A percentile compares a stretch with the other conserved stretches of the same genome.
phyloP scores from a whole-genome alignment of 2,113 vertebrate species.

The Ptyas mucosa region DNA sequence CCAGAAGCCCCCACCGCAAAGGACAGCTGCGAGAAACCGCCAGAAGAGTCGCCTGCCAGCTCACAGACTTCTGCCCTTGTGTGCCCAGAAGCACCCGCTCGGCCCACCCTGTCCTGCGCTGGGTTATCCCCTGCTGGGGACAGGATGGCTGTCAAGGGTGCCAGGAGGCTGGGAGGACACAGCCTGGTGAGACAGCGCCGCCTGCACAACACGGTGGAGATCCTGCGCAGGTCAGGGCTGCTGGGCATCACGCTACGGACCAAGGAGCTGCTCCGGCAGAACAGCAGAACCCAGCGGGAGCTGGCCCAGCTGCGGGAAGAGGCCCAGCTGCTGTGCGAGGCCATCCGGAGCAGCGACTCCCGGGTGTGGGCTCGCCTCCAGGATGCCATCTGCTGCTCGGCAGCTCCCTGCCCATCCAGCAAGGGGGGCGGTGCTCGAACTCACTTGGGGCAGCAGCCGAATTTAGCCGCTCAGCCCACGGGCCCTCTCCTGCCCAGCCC shows the following conservation, averaged over 20 bases:
- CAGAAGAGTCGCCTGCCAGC: constrained; percentile 33
- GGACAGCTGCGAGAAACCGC: constrained; percentile 29
- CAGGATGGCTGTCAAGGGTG: neutral
- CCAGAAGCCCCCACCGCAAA: neutral
- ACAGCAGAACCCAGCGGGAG: constrained; percentile 70
- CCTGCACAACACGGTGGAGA: constrained; percentile 72
- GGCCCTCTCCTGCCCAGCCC: constrained; percentile 48
- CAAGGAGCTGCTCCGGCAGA: constrained; percentile 75
- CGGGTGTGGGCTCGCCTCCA: constrained; percentile 71
- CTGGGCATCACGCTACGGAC: constrained; percentile 75
- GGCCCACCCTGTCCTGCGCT: neutral
- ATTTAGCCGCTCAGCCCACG: neutral
- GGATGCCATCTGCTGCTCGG: constrained; percentile 44
- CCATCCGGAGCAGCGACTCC: constrained; percentile 64
- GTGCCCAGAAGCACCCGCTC: constrained; percentile 41
- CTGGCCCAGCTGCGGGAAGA: constrained; percentile 71
- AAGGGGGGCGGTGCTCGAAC: neutral
- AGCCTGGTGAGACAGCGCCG: neutral
- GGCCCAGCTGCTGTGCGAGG: constrained; percentile 67
- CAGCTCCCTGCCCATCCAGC: neutral
- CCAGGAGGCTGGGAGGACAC: neutral
- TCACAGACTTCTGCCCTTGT: neutral
- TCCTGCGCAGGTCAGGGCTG: constrained; percentile 71
- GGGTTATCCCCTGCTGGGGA: constrained; percentile 31
- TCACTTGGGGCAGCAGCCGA: neutral